Conservation (phyloP, 2,797 vertebrate genomes). For the Leptoclinus maculatus region DNA sequence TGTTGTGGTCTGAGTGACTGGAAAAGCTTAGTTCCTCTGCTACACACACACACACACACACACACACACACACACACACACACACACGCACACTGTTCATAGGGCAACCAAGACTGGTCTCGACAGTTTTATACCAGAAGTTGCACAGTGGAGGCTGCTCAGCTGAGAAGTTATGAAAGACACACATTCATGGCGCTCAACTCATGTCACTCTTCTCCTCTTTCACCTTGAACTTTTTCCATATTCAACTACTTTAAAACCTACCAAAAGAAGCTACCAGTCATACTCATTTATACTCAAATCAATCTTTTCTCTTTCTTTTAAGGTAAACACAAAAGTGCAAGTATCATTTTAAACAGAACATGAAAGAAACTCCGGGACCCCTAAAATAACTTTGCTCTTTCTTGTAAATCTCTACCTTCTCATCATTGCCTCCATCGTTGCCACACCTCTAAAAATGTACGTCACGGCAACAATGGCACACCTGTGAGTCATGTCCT, state of each 20-base stretch:
- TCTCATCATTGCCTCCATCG: not conserved
- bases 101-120: too few relatives aligned
- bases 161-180: constrained; percentile 46
- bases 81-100: not conserved
- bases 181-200: constrained; percentile 34
- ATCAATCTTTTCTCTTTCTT: not conserved
- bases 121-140: constrained; percentile 16
- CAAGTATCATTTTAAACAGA: constrained; percentile 2
- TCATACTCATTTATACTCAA: not conserved
- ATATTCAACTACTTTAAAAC: not conserved
- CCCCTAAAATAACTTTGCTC: constrained; percentile 4
- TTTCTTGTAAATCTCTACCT: not conserved
- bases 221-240: constrained; percentile 13
- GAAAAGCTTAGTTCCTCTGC: constrained; percentile 14
- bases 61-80: not conserved
- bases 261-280: not conserved
- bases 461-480: constrained; percentile 35
- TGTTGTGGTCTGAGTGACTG: not conserved
- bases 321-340: not conserved
- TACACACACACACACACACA: not conserved
- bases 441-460: constrained; percentile 36
- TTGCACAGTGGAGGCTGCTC: not conserved
- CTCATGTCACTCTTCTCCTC: not conserved
- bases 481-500: not conserved
- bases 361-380: constrained; percentile 17